These are phyloP conservation scores for Atethmia centrago DNA, from an alignment of 2,888 invertebrate species.

Conservation along the genomic window DNA sequence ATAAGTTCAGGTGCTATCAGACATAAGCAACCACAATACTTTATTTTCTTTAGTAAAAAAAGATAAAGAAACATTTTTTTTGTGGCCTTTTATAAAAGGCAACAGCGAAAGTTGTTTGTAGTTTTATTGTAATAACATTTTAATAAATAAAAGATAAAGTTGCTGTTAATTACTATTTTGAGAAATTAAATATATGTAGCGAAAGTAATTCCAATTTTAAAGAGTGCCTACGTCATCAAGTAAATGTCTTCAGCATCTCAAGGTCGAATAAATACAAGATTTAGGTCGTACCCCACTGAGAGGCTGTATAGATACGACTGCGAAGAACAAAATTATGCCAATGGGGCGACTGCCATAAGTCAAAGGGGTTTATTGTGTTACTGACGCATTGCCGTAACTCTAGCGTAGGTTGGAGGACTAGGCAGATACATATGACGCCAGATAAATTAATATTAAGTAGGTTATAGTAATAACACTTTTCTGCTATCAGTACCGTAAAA, in stretches of 20 bases:
- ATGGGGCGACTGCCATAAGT: conserved; percentile 45
- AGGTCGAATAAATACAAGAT: conserved; percentile 31
- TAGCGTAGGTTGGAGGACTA: conserved; percentile 25
- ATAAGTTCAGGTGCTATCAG: conserved; percentile 59
- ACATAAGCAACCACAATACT: conserved; percentile 48
- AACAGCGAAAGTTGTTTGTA: conserved; percentile 40
- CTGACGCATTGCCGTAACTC: conserved; percentile 57
- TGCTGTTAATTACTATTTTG: conserved; percentile 9
- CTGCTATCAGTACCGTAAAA: not conserved
- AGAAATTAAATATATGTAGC: not conserved
- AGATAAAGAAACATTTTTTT: conserved; percentile 7
- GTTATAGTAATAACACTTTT: not conserved
- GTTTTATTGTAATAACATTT: conserved; percentile 29
- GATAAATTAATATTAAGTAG: conserved; percentile 18
- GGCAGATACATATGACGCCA: conserved; percentile 1
- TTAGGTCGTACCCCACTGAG: conserved; percentile 34
- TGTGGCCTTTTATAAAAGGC: conserved; percentile 13
- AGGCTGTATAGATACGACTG: conserved; percentile 40
- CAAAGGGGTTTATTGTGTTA: conserved; percentile 47
- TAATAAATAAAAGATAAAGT: conserved; percentile 19
- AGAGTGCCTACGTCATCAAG: conserved; percentile 16
- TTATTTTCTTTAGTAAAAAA: conserved; percentile 31
- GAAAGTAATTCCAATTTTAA: conserved; percentile 39
- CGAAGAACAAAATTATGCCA: conserved; percentile 57
- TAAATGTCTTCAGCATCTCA: conserved; percentile 20